Evolutionary conservation across 2,113 vertebrate genomes (phyloP).

Genomic region (Potamarius usumacintae): DNA sequence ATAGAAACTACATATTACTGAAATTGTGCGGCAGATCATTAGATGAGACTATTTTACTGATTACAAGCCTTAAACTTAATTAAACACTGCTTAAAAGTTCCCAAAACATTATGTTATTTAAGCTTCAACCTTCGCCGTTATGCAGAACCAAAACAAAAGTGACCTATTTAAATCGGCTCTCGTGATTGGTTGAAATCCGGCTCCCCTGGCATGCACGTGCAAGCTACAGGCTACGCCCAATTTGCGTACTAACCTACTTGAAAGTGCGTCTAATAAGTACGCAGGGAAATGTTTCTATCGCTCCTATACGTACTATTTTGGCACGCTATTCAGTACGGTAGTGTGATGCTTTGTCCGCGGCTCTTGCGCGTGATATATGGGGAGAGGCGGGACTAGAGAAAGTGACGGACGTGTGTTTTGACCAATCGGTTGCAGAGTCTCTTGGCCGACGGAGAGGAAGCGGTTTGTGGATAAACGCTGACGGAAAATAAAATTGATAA

Average conservation of each 20-base stretch:
- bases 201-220: background rate
- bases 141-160: background rate
- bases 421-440: conserved; percentile 40
- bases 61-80: background rate
- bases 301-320: background rate
- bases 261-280: background rate
- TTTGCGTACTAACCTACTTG: background rate
- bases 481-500: conserved; percentile 22
- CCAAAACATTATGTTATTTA: background rate
- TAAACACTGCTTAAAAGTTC: background rate
- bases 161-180: background rate
- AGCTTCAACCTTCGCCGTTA: background rate
- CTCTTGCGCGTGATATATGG: background rate
- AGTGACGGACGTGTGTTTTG: conserved; percentile 29
- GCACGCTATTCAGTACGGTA: background rate
- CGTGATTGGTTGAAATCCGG: background rate
- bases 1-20: background rate
- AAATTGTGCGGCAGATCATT: background rate
- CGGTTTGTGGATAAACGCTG: background rate
- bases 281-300: background rate
- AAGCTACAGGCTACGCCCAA: background rate
- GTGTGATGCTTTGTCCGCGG: too few species aligned
- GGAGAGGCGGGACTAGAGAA: background rate
- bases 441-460: conserved; percentile 41
- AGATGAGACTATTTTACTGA: background rate